Evolutionary conservation across 2,888 invertebrate genomes (phyloP), one percentile per base, ranked within the genome.

Genomic region (Hemaris fuciformis): DNA sequence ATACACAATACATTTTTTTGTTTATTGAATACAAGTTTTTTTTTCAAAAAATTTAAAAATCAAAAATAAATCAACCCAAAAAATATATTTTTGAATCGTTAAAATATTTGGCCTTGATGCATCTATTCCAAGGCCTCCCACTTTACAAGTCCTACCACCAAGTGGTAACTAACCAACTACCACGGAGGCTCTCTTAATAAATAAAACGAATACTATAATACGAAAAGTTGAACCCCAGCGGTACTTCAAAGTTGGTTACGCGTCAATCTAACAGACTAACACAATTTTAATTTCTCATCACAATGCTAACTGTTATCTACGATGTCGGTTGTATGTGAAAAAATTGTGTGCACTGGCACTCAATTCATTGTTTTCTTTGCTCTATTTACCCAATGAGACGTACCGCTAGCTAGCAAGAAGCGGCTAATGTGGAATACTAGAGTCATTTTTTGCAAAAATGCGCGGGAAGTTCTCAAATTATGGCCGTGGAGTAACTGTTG

Each of bases 301-400:
- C 73, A 73, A 77, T 74, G 72, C 76, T 76, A 78, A 81, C 84
- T 67, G 81, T 82, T 76, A 79, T 73, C 75, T 34, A 75, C 15
- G 8, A 42, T 57, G 46, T 48, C 46, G 45, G 53, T 13, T 6
- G 41, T 6, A 25, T 53, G 53, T 59, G 41, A 82, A 83, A 79
- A 80, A 80, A 69, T 73, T 68, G 69, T 65, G 66, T 75, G 75
- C 76, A 75, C 77, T 78, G 79, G 83, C 82, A 81, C 38, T 23
- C 43, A 25, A 20, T 57, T 87, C 88, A 89, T 89, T 89, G 89
- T 90, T 88, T 86, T 85, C 79, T 75, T 65, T 83, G 89, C 83
- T 88, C 89, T 79, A 88, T 88, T 89, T 89, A 85, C 83, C 81
- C 77, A 83, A 76, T 80, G 78, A 79, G 72, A 77, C 72, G 66